phyloP scores from a whole-genome alignment of 53 echinoderm and acorn worm species.

The Paracentrotus lividus region DNA sequence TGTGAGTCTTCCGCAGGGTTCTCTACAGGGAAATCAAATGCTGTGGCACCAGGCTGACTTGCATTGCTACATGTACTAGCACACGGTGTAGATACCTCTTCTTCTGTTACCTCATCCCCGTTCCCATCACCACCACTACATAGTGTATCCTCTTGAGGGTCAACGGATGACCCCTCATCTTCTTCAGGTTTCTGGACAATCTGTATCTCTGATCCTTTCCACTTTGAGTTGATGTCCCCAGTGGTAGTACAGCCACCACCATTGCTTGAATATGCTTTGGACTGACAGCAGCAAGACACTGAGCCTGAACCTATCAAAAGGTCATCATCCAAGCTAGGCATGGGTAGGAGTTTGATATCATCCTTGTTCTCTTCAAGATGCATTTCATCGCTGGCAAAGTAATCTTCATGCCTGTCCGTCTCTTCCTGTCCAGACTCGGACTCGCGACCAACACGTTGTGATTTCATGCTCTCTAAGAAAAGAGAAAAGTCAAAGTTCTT shows the following conservation, averaged over 20 bases:
- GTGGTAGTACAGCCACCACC: too few relatives aligned
- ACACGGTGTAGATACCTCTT: slow-evolving; percentile 65
- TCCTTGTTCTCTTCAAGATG: slow-evolving; percentile 18
- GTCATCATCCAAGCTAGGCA: slow-evolving; percentile 43
- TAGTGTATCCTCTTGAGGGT: slow-evolving; percentile 22
- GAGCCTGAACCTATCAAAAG: neutral
- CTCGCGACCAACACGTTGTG: slow-evolving; percentile 46
- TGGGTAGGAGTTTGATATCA: slow-evolving; percentile 14
- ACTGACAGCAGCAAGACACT: neutral
- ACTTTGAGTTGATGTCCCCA: neutral
- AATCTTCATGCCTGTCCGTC: slow-evolving; percentile 8
- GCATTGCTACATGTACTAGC: slow-evolving; percentile 66
- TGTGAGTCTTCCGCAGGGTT: neutral
- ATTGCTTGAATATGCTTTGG: neutral
- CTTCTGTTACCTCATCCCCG: slow-evolving; percentile 41
- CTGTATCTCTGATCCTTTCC: slow-evolving; percentile 47
- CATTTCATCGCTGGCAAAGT: slow-evolving; percentile 58
- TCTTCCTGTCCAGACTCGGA: slow-evolving; percentile 34
- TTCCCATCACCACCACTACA: neutral
- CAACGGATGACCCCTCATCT: neutral
- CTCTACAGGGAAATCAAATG: slow-evolving; percentile 60
- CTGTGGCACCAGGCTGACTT: slow-evolving; percentile 43
- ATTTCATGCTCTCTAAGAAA: slow-evolving; percentile 73
- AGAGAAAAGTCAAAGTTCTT: slow-evolving; percentile 80
- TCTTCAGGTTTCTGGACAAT: neutral